Base-by-base conservation (phyloP, 2,888 invertebrate genomes). In the Pristionchus arcanus region DNA sequence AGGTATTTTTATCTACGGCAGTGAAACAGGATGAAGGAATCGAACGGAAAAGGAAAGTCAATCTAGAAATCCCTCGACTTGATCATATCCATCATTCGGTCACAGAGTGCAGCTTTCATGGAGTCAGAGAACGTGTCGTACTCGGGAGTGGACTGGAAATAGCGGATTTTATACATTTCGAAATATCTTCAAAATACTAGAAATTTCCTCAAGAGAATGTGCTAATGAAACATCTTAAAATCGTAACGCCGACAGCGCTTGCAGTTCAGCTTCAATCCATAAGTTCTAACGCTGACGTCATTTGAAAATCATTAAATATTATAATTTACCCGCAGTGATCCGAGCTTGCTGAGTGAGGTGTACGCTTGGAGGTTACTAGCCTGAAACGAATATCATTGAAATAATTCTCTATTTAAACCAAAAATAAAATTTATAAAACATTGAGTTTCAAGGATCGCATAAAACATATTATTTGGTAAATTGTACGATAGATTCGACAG, bases 21-120 rank as follows among this genome's bases (percentile, higher is more conserved):
- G 42, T 42, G 42, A 42, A 42, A 42, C 42, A 9, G 9, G 42
- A 42, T 42, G 42, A 9, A 9, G 9, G 9, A 42, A 42, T 42
- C 3, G 42, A 42, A 42, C 42, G 9, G 42, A 42, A 42, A 5
- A 9, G 42, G 42, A 42, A 63, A 63, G 13, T 25, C 59, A 7
- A 63, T 63, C 59, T 63, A 63, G 59, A 63, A 63, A 63, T 63
- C 59, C 25, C 59, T 63, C 3, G 59, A 63, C 59, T 63, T 63
- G 59, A 63, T 63, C 59, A 63, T 63, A 3, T 68, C 68, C 68
- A 68, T 68, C 68, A 68, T 68, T 68, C 68, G 68, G 11, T 68
- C 68, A 31, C 68, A 68, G 31, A 68, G 28, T 16, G 68, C 68
- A 68, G 68, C 68, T 28, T 68, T 68, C 68, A 68, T 68, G 11